Evolutionary conservation across 2,797 vertebrate genomes (phyloP), one percentile per base, ranked within the genome.

Genomic region (Chloroceryle inda): DNA sequence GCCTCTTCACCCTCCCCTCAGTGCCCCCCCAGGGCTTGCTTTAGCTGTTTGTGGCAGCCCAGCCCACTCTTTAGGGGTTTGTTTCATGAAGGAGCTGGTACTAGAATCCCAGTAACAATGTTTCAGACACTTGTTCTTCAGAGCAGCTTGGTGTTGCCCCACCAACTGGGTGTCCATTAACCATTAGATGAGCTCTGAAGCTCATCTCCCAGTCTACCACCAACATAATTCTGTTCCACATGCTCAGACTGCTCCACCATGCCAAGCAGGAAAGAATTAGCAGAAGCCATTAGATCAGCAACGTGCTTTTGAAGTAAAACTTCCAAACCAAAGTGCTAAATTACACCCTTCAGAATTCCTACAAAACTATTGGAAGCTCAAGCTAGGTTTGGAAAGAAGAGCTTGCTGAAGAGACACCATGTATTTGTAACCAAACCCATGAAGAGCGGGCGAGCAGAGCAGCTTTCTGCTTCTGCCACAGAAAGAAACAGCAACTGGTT

Each of bases 61-160:
- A 52, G 19, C 24, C 27, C 37, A 8, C 40, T 49, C 27, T 4
- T 13, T 5, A 0, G 8, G 21, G 21, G 5, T 56, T 56, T n/a
- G n/a, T 55, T n/a, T n/a, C 19, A 20, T 11, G 2, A 8, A 73
- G 44, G 17, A 68, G 35, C n/a, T 68, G 49, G 6, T 31, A 19
- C 44, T 26, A 2, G 27, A 67, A 42, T 15, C 11, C 5, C 27
- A 67, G 11, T 31, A 75, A 33, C 42, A 67, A 10, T 27, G 17
- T 33, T 31, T 27, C 50, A 35, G 38, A 22, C 12, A 15, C 33
- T 37, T 33, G 27, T 33, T 56, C 26, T 61, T 76, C 27, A 10
- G 61, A 53, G 27, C 31, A 89, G 27, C 40, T 44, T 17, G 24
- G 29, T 7, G 5, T 5, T 61, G 44, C 63, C 62, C 29, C 33